Evolutionary conservation across 1,140 invertebrate genomes (phyloP), one percentile per base, ranked within the genome.

Genomic region (Scaptomyza pallida): DNA sequence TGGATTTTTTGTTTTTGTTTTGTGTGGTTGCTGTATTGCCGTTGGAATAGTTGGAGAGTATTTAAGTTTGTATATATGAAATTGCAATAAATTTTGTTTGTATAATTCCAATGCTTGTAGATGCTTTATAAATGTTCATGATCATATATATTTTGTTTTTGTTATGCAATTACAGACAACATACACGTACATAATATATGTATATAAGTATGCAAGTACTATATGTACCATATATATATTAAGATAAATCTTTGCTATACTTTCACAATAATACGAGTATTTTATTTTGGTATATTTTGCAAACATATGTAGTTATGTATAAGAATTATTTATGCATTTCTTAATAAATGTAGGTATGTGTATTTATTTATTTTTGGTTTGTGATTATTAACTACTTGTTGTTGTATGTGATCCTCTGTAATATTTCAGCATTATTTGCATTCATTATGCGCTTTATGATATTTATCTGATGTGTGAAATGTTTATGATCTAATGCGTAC

Each of bases 251-350:
- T 65, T 78, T 43, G 60, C 26, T 76, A 57, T 83, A 70, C 73
- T 70, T 86, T 77, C 77, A 81, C 77, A 85, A 81, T 85, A 86
- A 82, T 88, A 75, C 70, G 82, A 82, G 70, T 86, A 86, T 71
- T 79, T 56, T 62, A 80, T 65, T 71, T 85, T 69, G 62, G 62
- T 77, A 70, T 83, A 72, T 83, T 82, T 82, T 75, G 59, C 70
- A 81, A n/a, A 82, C 78, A 77, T 72, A 65, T 63, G n/a, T 65
- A 45, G 37, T 37, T n/a, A 17, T 61, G 56, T 45, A 61, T 69
- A 68, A 51, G 59, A 72, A 48, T 45, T 71, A 68, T 80, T 56
- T 73, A 68, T 72, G 45, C 64, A 63, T 69, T 48, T 54, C 37
- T 59, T 71, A 26, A 63, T 78, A 67, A 26, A 63, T 78, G 63